Percentiles rank a stretch among this genome's conserved stretches.
Evolutionary conservation across 2,888 invertebrate genomes (phyloP).

Genomic region (Portevinia maculata): DNA sequence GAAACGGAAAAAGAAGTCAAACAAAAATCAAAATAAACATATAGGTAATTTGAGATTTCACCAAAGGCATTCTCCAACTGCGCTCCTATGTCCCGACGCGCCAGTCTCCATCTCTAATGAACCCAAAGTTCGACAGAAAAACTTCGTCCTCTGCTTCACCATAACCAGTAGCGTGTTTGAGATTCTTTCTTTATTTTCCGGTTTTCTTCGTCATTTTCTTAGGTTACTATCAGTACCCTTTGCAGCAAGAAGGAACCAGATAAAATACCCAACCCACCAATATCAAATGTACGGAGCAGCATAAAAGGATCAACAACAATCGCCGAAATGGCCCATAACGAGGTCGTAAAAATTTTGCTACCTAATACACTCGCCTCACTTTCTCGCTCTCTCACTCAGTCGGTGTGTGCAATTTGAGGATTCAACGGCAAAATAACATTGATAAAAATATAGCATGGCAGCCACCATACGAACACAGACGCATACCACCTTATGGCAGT

Average conservation of each 20-base stretch:
- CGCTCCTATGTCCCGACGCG: constrained; percentile 13
- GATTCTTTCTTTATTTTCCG: constrained; percentile 40
- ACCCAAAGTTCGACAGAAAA: constrained; percentile 35
- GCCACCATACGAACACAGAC: constrained; percentile 56
- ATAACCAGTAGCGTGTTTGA: constrained; percentile 12
- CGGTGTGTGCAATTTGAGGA: constrained; percentile 79
- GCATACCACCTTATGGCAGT: constrained; percentile 31
- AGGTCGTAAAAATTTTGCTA: constrained; percentile 83
- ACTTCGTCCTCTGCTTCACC: constrained; percentile 14
- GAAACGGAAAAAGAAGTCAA: constrained; percentile 49
- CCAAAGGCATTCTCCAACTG: constrained; percentile 51
- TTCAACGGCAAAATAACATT: constrained; percentile 74
- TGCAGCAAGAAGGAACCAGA: constrained; percentile 44
- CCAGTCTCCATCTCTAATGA: constrained; percentile 52
- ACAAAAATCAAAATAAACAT: constrained; percentile 63
- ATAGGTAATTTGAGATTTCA: constrained; percentile 63
- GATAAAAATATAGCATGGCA: constrained; percentile 73
- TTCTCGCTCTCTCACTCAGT: constrained; percentile 37
- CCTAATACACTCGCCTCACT: constrained; percentile 81
- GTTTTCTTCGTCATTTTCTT: constrained; percentile 47
- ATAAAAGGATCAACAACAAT: constrained; percentile 84
- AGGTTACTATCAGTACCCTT: constrained; percentile 47
- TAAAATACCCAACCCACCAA: constrained; percentile 68
- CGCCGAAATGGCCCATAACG: constrained; percentile 83
- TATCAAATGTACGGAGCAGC: constrained; percentile 75